Base-by-base conservation (phyloP, 1,140 invertebrate species). In the Ptiloglossa arizonensis region DNA sequence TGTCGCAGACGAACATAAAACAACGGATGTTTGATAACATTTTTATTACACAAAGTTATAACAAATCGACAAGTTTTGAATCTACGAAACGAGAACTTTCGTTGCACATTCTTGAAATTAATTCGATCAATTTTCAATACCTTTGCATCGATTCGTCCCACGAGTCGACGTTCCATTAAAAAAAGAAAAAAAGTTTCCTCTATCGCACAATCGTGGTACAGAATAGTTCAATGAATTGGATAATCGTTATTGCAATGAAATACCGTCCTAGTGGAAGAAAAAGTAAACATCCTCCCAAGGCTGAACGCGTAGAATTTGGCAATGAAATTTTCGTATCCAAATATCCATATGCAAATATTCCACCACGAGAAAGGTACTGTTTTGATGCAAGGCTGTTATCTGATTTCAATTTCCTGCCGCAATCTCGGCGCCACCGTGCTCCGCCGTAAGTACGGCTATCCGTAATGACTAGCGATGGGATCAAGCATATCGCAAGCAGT, bases 381-480 rank as follows among this genome's bases (percentile, higher is more conserved):
- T 67, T 48, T 46, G 56, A 50, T 54, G 59, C 57, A 52, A 68
- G 66, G 60, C 80, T 84, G 84, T 79, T 85, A 88, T 87, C 86
- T 81, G 82, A 88, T 88, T 88, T 88, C 87, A 88, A 87, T 88
- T 88, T 83, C 77, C 81, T 83, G 64, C 72, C 19, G 72, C 81
- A 87, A 87, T 85, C 81, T 80, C 77, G 73, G 76, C 81, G 69
- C 76, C 80, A 68, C 52, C 50, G 59, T 66, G 66, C 62, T 50
- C 62, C 50, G 52, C 54, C 52, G 24, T 56, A 85, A 85, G 72
- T 79, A 76, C 60, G 69, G 66, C 78, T 57, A 86, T 86, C 79
- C 41, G 56, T 84, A 75, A 79, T 83, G 62, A 56, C 17, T 59
- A 59, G 56, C 19, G 56, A 59, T 59, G 50, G 60, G 32, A 24